Base-by-base conservation (phyloP, 2,113 vertebrate species). In the Limnothrissa miodon region DNA sequence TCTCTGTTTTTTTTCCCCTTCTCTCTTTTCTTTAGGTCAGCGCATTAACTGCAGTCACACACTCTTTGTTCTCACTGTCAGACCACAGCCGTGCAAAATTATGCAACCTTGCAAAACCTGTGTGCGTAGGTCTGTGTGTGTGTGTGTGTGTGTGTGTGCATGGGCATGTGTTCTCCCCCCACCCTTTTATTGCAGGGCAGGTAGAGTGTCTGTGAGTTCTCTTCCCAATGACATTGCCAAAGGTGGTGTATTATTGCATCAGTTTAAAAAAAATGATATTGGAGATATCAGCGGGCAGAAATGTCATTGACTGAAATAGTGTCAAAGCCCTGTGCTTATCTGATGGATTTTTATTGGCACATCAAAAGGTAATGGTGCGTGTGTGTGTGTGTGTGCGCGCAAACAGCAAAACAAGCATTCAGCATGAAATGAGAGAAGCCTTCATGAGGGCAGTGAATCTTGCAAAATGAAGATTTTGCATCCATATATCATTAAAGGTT, bases 201-300 rank as follows among this genome's bases (percentile, higher is more conserved):
- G 51, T 56, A 23, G 51, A 23, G 51, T 56, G 25, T 62, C 9
- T 62, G 10, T 62, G 59, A 62, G 59, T 29, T 62, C 25, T 7
- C 59, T 29, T 29, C 59, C n/a, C 33, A 74, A 74, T 74, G 66
- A 74, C 66, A 74, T 74, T 74, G 66, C 66, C 66, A 33, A 17
- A 74, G 66, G 66, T 74, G 66, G 66, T 74, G 66, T 74, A 74
- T 74, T 74, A 74, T 74, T 33, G 66, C 66, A 74, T 74, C 66
- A 74, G 66, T 74, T 74, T 74, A 74, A 74, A 74, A 70, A 74
- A 74, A 15, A 33, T 17, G 66, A 74, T 74, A 74, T 74, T 33
- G 66, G 66, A 74, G 66, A 74, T 74, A 74, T 74, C 66, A 74
- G 66, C 29, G 3, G 66, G 66, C 66, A 74, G 66, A 74, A 74